Evolutionary conservation across 1,140 invertebrate genomes (phyloP).

Genomic region (Cherax destructor): DNA sequence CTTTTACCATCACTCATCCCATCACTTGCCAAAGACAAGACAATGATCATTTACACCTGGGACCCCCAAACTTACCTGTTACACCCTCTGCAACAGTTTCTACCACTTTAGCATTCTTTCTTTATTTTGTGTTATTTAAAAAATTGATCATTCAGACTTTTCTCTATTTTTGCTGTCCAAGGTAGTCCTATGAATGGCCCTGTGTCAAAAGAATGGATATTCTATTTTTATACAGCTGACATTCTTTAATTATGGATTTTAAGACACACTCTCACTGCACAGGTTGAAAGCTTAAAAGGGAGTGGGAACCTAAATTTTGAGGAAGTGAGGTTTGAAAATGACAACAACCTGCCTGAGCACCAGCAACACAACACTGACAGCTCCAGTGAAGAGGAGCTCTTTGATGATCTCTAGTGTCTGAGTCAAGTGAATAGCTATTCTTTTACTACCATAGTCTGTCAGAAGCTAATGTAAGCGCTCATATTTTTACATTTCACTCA

Average conservation of each 20-base stretch:
- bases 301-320: slow-evolving; percentile 46
- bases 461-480: neutral
- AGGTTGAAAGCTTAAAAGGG: slow-evolving; percentile 46
- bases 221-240: neutral
- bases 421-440: neutral
- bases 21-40: too few relatives aligned
- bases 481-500: neutral
- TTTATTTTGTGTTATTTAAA: too few relatives aligned
- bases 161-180: too few relatives aligned
- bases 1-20: too few relatives aligned
- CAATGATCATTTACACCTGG: too few relatives aligned
- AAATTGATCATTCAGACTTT: neutral
- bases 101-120: too few relatives aligned
- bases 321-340: slow-evolving; percentile 26
- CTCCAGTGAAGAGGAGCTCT: slow-evolving; percentile 13
- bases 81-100: too few relatives aligned
- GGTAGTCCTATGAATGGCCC: too few relatives aligned
- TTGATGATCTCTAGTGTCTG: slow-evolving; percentile 10
- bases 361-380: slow-evolving; percentile 22
- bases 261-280: neutral
- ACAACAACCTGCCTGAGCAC: slow-evolving; percentile 7
- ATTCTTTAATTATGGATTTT: neutral
- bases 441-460: neutral
- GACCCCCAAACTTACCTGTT: too few relatives aligned
- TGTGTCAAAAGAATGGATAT: neutral